Conservation (phyloP, 2,888 invertebrate species). For the Mesoligia furuncula region DNA sequence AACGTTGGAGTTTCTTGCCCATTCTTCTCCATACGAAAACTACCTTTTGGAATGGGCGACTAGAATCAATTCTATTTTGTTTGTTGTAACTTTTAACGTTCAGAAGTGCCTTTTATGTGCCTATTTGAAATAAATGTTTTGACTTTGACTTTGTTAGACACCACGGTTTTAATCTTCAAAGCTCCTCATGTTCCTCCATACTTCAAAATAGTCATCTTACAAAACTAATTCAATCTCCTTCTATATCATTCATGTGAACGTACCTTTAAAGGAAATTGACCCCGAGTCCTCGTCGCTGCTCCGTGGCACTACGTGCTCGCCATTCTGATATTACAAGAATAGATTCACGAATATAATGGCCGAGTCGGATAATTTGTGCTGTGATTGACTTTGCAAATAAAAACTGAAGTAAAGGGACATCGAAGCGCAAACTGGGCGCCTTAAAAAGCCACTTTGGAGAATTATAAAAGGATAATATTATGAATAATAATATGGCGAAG, state of each 20-base stretch:
- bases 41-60: no score
- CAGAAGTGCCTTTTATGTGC: no score
- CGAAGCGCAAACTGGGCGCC: no score
- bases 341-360: conserved; percentile 64
- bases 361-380: conserved; percentile 70
- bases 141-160: background rate
- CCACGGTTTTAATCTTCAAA: background rate
- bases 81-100: no score
- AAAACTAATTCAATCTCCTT: background rate
- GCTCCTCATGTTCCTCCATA: background rate
- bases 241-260: conserved; percentile 46
- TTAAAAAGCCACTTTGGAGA: no score
- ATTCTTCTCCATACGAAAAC: no score
- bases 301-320: conserved; percentile 73
- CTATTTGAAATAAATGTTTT: no score
- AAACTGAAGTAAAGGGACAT: conserved; percentile 19
- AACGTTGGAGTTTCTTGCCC: no score
- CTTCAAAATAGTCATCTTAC: background rate
- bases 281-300: conserved; percentile 71
- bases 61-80: no score
- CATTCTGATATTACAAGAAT: conserved; percentile 71
- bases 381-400: conserved; percentile 71
- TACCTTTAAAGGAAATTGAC: conserved; percentile 80
- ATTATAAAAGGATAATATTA: no score
- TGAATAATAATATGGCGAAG: no score